phyloP scores from a whole-genome alignment of 2,113 vertebrate genomes.

The Epinephelus fuscoguttatus region DNA sequence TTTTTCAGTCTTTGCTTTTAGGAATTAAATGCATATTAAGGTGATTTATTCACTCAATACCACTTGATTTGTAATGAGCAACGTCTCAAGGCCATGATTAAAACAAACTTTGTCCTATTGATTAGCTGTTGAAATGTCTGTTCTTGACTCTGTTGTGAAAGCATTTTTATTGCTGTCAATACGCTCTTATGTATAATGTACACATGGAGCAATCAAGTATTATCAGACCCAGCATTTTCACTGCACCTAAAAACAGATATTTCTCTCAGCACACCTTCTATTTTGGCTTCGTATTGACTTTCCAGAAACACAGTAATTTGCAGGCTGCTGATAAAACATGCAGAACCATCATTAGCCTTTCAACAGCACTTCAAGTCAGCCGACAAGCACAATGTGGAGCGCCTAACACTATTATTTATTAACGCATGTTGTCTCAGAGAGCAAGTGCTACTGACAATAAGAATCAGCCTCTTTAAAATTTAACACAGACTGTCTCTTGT shows the following conservation, averaged over 20 bases:
- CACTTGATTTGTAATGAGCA: conserved; percentile 55
- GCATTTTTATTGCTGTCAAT: conserved; percentile 28
- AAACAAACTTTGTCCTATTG: conserved; percentile 55
- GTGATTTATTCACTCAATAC: conserved; percentile 57
- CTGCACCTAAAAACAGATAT: conserved; percentile 28
- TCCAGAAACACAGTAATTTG: conserved; percentile 42
- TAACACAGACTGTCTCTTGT: conserved; percentile 16
- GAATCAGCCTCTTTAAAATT: conserved; percentile 41
- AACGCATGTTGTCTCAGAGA: conserved; percentile 32
- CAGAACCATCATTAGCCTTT: conserved; percentile 56
- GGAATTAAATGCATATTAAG: conserved; percentile 62
- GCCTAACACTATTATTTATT: conserved; percentile 62
- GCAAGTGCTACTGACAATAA: conserved; percentile 28
- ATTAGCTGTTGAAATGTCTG: conserved; percentile 44
- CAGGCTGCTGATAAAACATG: conserved; percentile 55
- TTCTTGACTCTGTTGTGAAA: conserved; percentile 34
- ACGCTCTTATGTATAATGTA: conserved; percentile 38
- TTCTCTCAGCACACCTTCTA: conserved; percentile 39
- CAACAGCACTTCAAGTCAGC: conserved; percentile 44
- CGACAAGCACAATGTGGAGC: conserved; percentile 38
- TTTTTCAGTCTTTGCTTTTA: conserved; percentile 28
- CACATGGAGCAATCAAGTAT: not conserved
- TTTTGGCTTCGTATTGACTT: conserved; percentile 43
- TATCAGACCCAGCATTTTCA: conserved; percentile 13
- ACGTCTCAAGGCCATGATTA: conserved; percentile 57